These are phyloP conservation scores for Zoanthus gigantus DNA, from an alignment of 92 coral and sea anemone species.

Conservation along the genomic window DNA sequence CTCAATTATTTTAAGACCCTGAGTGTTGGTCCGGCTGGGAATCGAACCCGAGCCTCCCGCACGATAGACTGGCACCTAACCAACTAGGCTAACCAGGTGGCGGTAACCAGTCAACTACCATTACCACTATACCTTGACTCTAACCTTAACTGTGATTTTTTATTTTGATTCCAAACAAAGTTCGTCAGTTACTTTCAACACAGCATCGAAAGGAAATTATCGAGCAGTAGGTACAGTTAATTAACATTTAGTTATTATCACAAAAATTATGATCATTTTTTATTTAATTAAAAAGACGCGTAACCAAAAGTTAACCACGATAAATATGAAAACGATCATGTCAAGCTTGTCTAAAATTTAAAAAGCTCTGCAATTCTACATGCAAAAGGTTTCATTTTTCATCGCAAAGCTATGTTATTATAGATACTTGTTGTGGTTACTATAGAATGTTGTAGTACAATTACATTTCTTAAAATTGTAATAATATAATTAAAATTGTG, in stretches of 20 bases:
- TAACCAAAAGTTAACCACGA: not conserved
- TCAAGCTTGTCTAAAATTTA: not conserved
- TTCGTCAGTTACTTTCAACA: no score
- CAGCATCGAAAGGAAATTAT: no score
- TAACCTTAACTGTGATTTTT: no score
- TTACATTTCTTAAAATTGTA: not conserved
- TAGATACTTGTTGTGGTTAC: slow-evolving; percentile 12
- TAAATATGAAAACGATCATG: not conserved
- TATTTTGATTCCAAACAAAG: no score
- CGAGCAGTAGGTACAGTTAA: no score
- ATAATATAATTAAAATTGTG: not conserved
- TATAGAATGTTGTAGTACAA: not conserved
- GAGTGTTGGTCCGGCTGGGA: no score
- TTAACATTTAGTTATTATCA: no score
- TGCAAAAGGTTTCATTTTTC: not conserved
- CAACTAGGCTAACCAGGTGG: no score
- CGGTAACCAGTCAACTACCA: not conserved
- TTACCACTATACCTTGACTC: not conserved
- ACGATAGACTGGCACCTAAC: no score
- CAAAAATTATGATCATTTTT: no score
- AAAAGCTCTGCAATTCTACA: not conserved
- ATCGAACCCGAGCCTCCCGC: no score
- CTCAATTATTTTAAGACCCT: no score
- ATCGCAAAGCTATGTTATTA: not conserved
- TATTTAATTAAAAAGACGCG: not conserved